Evolutionary conservation across 2,888 invertebrate species (phyloP), one percentile per base, ranked within the genome.

Genomic region (Archips xylosteana): DNA sequence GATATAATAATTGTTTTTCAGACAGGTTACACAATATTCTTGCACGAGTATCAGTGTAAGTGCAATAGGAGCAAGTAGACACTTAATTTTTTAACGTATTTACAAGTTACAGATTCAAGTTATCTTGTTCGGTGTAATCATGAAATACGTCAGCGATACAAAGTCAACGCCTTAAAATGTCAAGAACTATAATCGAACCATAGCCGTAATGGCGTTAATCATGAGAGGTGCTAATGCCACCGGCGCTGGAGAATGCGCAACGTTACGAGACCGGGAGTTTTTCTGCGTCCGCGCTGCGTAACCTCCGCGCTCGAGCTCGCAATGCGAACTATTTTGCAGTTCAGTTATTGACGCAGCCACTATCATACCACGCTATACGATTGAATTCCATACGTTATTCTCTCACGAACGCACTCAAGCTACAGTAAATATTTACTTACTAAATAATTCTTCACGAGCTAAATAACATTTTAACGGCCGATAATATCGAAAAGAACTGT

Each of bases 271-370:
- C 15, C 76, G 64, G 57, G 67, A 57, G 76, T 83, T 82, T 82
- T 83, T 82, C 77, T 78, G 76, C 74, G 68, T 77, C 75, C 62
- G 75, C 68, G 60, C 80, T 77, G 78, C 80, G 80, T 81, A 82
- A 83, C 76, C 75, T 78, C 76, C 71, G 66, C 68, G 78, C 73
- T 49, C 45, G 47, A 59, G 51, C 60, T 36, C 45, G 69, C 69
- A 74, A 74, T 74, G 51, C 64, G 42, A 74, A 70, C 49, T 74
- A 74, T 70, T 74, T 70, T 74, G 64, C 59, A 64, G 51, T 49
- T 65, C 23, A 61, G 69, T 69, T 70, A 74, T 65, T 74, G 51
- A 61, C 59, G 23, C 32, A 49, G 13, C 34, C 34, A 64, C 49
- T 64, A 51, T 42, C 51, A 60, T 61, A 45, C 68, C 67, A 60